Conservation (phyloP, 2,888 invertebrate species). For the Helicoverpa assulta region DNA sequence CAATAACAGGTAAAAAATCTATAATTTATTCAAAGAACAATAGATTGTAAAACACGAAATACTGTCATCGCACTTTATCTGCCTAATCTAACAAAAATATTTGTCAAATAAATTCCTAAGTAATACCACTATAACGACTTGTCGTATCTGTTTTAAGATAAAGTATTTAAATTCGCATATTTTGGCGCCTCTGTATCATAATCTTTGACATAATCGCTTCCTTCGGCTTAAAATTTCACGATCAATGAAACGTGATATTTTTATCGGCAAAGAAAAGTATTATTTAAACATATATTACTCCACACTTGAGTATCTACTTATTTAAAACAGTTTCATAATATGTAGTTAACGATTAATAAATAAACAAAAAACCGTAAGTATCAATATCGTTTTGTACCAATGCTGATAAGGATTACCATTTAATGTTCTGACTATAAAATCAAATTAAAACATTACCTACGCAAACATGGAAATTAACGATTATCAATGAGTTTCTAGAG, state of each 20-base stretch:
- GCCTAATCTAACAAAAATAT: constrained; percentile 16
- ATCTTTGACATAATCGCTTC: constrained; percentile 22
- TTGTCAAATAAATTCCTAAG: constrained; percentile 14
- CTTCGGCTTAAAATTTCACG: background rate
- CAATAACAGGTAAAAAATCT: constrained; percentile 37
- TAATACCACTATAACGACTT: constrained; percentile 16
- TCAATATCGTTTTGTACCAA: too few relatives aligned
- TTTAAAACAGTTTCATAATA: background rate
- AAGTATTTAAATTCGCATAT: constrained; percentile 19
- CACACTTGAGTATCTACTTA: background rate
- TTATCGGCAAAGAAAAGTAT: background rate
- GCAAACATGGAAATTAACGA: too few relatives aligned
- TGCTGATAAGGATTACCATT: too few relatives aligned
- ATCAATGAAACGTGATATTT: background rate
- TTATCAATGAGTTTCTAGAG: background rate
- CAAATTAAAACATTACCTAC: too few relatives aligned
- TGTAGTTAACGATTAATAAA: too few relatives aligned
- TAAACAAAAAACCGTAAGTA: too few relatives aligned
- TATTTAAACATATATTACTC: background rate
- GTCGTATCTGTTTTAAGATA: constrained; percentile 23
- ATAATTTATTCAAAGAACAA: constrained; percentile 11
- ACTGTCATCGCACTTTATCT: constrained; percentile 13
- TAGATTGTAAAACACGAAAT: background rate
- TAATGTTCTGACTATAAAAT: too few relatives aligned
- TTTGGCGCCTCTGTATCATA: constrained; percentile 8